Evolutionary conservation across 2,888 invertebrate species (phyloP).

Genomic region (Orthosia gothica): DNA sequence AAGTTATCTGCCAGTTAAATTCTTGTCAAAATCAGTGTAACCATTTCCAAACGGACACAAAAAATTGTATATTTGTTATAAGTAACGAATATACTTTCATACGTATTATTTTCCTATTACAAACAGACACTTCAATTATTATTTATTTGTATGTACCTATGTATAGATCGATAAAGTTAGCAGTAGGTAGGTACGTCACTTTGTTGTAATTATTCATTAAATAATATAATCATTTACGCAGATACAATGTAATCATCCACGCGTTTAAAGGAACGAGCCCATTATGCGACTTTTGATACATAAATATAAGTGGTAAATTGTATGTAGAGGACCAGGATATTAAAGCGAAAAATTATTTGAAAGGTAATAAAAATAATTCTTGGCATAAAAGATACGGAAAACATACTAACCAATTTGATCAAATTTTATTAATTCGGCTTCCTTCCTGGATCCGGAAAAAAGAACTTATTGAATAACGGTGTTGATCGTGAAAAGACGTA

Average conservation of each 20-base stretch:
- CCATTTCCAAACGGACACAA: no score
- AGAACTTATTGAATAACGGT: neutral
- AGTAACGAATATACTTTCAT: no score
- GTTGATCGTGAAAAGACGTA: neutral
- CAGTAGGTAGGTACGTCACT: neutral
- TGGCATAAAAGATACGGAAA: neutral
- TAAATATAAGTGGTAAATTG: neutral
- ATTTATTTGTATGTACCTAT: no score
- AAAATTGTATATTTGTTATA: no score
- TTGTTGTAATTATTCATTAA: neutral
- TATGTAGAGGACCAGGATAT: neutral
- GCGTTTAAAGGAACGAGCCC: neutral
- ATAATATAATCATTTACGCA: slow-evolving; percentile 31
- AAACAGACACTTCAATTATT: no score
- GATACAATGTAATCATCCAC: slow-evolving; percentile 19
- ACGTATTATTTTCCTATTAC: no score
- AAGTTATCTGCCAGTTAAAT: no score
- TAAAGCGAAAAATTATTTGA: neutral
- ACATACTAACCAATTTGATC: neutral
- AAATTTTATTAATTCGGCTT: neutral
- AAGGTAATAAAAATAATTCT: neutral
- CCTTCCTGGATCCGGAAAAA: slow-evolving; percentile 1
- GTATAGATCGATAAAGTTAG: neutral
- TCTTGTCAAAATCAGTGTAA: no score
- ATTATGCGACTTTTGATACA: neutral